Base-by-base conservation (phyloP, 2,888 invertebrate species). In the Leptogaster cylindrica region DNA sequence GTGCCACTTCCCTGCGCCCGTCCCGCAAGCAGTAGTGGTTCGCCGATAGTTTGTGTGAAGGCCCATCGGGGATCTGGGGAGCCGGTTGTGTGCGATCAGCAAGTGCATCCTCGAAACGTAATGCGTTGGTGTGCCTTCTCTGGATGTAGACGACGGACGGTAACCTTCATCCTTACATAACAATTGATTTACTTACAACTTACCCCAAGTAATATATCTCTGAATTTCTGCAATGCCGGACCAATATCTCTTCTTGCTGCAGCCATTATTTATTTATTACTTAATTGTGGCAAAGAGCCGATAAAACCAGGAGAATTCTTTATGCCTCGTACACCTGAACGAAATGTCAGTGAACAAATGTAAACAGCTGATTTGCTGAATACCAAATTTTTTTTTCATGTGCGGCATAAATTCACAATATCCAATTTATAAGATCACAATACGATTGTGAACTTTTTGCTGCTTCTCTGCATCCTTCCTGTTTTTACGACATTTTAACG, bases 1-100 rank as follows among this genome's bases (percentile, higher is more conserved):
- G 81, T 20, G 70, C 69, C 0, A 92, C 90, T 66, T 55, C 31
- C 23, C 66, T 46, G 55, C 97, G 86, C 0, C 84, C 93, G 83
- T 97, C 97, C 67, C 96, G 85, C 0, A 84, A 80, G 76, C 84
- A 90, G 76, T 97, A 97, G 78, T 95, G 94, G 80, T 96, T 95
- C 50, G 86, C 87, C 10, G 89, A 86, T 69, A 92, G 82, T 78
- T 84, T 87, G 80, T 93, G 91, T 27, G 89, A 84, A 1, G 91
- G 89, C 7, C 95, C 97, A 70, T 88, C 91, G 16, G 93, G 97
- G 58, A 95, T 78, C 65, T 84, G 79, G 48, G 95, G 96, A 12
- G 83, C 89, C 20, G 93, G 93, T 77, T 92, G 94, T 63, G 90
- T 90, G 74, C 96, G 88, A 7, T 87, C 82, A 2, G 92, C 82